Percentiles rank a stretch among this genome's conserved stretches.
Evolutionary conservation across 2,888 invertebrate species (phyloP).

Genomic region (Pollenia labialis): DNA sequence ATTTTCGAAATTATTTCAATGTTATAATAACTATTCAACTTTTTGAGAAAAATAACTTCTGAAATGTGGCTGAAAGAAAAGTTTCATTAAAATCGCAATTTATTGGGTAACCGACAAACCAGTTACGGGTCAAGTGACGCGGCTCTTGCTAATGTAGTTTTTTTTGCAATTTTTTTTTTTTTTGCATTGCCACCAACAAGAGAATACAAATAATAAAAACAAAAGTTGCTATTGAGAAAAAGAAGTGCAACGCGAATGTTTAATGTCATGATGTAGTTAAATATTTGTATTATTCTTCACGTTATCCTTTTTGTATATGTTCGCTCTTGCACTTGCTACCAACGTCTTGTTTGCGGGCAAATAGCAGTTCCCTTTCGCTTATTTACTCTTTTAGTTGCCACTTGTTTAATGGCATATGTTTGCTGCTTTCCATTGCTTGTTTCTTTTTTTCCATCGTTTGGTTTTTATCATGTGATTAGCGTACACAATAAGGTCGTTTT

Average conservation of each 20-base stretch:
- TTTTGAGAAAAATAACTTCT: too few species aligned
- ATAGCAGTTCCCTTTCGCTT: constrained; percentile 16
- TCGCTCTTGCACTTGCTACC: neutral
- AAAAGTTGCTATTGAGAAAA: neutral
- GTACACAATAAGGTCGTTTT: constrained; percentile 38
- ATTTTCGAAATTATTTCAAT: too few species aligned
- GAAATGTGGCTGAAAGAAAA: too few species aligned
- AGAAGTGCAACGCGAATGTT: constrained; percentile 6
- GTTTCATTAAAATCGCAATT: too few species aligned
- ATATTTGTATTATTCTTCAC: constrained; percentile 28
- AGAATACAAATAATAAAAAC: constrained; percentile 7
- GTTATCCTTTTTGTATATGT: constrained; percentile 7
- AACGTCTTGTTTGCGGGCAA: neutral
- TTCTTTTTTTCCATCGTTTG: neutral
- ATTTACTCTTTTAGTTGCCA: neutral
- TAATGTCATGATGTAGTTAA: constrained; percentile 18
- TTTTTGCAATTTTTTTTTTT: constrained; percentile 1
- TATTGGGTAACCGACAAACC: too few species aligned
- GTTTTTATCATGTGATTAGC: constrained; percentile 53
- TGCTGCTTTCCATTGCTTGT: constrained; percentile 21
- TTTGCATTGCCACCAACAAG: constrained; percentile 24
- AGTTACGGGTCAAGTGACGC: neutral
- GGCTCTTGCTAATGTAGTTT: neutral
- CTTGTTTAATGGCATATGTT: constrained; percentile 50
- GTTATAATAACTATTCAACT: too few species aligned